These are phyloP conservation scores for Campylomormyrus tamandua DNA, from an alignment of 2,113 vertebrate genomes.

Conservation along the genomic window DNA sequence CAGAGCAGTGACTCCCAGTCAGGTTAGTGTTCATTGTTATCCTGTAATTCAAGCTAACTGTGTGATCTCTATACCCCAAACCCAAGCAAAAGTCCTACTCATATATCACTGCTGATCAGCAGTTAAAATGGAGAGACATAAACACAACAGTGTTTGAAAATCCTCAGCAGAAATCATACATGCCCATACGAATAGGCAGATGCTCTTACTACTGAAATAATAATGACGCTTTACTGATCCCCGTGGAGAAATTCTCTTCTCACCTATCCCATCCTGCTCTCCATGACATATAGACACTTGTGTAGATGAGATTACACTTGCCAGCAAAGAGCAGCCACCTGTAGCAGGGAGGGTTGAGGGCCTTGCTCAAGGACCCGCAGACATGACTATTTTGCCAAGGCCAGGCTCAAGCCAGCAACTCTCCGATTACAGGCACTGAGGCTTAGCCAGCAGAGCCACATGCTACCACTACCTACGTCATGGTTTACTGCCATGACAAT, in stretches of 20 bases:
- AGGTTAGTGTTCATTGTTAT: conserved; percentile 39
- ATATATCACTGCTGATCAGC: neutral
- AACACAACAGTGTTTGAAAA: neutral
- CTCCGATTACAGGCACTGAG: neutral
- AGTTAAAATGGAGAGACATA: neutral
- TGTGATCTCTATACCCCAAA: neutral
- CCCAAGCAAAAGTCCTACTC: neutral
- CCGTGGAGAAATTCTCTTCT: no score
- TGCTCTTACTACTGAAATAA: neutral
- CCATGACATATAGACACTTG: no score
- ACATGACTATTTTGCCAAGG: neutral
- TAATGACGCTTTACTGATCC: neutral
- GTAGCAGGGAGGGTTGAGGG: no score
- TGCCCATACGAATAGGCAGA: neutral
- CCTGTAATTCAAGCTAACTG: neutral
- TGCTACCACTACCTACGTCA: neutral
- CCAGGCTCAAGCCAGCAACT: neutral
- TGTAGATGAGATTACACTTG: no score
- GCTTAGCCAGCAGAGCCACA: neutral
- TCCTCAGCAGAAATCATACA: neutral
- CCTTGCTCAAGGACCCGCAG: no score
- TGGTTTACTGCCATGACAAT: neutral
- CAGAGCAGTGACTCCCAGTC: conserved; percentile 19
- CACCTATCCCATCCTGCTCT: no score
- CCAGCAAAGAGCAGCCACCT: no score